Percentiles rank a stretch among this genome's conserved stretches.
Conservation (phyloP, 2,113 vertebrate species). For the Zosterops japonicus region DNA sequence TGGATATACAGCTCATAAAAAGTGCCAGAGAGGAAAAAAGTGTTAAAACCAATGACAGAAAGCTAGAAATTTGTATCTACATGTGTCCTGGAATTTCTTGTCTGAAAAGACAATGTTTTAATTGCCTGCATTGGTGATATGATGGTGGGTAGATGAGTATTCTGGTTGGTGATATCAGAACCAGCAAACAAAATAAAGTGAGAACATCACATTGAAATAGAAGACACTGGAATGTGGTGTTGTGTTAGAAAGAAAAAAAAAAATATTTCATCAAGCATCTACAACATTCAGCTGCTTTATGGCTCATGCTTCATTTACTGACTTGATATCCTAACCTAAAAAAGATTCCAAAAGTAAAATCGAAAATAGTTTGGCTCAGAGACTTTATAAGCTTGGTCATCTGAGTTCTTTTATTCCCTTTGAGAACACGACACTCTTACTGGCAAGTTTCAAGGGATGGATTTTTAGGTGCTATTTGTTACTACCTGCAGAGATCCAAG, state of each 20-base stretch:
- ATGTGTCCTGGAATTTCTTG: not conserved
- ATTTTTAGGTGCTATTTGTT: not conserved
- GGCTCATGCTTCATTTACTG: slow-evolving; percentile 9
- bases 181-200: not conserved
- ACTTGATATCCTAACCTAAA: not conserved
- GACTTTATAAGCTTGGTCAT: not conserved
- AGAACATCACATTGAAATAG: not conserved
- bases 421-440: not conserved
- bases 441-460: not conserved
- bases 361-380: not conserved
- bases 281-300: not conserved
- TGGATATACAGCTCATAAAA: not conserved
- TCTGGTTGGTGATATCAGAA: not conserved
- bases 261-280: not conserved
- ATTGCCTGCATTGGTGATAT: not conserved
- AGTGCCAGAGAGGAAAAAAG: not conserved
- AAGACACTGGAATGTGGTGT: not conserved
- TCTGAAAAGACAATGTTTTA: not conserved
- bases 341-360: not conserved
- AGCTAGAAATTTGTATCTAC: not conserved
- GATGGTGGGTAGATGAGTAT: not conserved
- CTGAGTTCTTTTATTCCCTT: not conserved
- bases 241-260: not conserved
- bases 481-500: not conserved
- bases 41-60: not conserved